Evolutionary conservation across 2,888 invertebrate genomes (phyloP).

Genomic region (Dioctria linearis): DNA sequence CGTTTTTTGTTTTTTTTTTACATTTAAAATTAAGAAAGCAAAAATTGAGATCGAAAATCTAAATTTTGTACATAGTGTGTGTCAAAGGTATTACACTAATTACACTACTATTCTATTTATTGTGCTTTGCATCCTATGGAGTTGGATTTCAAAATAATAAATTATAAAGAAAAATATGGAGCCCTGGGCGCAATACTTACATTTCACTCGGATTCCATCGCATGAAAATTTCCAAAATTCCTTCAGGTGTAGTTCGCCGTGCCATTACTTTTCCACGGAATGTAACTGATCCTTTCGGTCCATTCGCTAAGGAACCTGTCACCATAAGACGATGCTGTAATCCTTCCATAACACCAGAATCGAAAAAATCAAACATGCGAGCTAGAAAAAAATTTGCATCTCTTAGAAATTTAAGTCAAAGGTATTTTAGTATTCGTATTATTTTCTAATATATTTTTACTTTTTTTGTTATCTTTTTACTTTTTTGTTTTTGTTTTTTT

Average conservation of each 20-base stretch:
- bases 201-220: conserved; percentile 89
- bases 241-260: conserved; percentile 76
- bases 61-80: too few species aligned
- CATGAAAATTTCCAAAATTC: conserved; percentile 81
- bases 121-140: too few species aligned
- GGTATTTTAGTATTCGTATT: not conserved
- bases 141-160: too few species aligned
- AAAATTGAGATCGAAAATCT: too few species aligned
- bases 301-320: conserved; percentile 77
- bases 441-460: not conserved
- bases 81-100: too few species aligned
- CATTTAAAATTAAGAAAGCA: too few species aligned
- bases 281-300: conserved; percentile 78
- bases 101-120: too few species aligned
- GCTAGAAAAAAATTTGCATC: conserved; percentile 75
- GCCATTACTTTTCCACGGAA: conserved; percentile 81
- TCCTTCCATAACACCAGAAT: conserved; percentile 93
- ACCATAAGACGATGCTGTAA: conserved; percentile 85
- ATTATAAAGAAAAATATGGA: too few species aligned
- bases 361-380: conserved; percentile 94
- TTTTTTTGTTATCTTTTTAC: too few species aligned
- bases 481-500: too few species aligned
- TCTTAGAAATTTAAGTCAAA: conserved; percentile 19
- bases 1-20: too few species aligned
- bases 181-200: conserved; percentile 76